A percentile compares a stretch with the other conserved stretches of the same genome.
These are phyloP conservation scores for Drosophila recens DNA, from an alignment of 2,888 invertebrate genomes.

Conservation along the genomic window DNA sequence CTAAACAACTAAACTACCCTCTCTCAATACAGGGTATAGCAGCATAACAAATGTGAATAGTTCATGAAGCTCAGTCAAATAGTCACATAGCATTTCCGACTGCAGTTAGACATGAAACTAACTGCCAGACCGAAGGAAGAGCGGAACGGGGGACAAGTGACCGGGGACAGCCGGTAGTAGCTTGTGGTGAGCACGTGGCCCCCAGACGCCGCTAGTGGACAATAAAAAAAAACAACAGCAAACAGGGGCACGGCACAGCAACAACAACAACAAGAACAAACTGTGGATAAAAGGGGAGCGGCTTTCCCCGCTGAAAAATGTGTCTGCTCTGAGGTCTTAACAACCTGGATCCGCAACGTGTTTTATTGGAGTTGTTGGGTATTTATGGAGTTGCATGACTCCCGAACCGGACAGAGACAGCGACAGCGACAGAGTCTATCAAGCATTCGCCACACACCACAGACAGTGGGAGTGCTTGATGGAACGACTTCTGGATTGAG, in stretches of 20 bases:
- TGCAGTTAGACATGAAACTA: conserved; percentile 64
- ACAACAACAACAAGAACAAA: conserved; percentile 16
- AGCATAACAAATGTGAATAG: conserved; percentile 55
- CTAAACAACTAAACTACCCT: background rate
- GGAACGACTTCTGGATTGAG: conserved; percentile 14
- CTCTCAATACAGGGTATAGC: background rate
- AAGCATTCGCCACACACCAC: conserved; percentile 12
- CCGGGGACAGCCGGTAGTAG: conserved; percentile 6
- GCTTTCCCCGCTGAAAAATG: conserved; percentile 29
- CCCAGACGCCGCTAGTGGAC: conserved; percentile 58
- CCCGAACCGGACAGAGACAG: conserved; percentile 8
- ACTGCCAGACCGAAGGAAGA: conserved; percentile 2
- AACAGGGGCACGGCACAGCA: conserved; percentile 26
- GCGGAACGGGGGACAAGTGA: background rate
- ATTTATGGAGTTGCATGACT: conserved; percentile 73
- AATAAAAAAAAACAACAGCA: conserved; percentile 32
- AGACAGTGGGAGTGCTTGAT: conserved; percentile 25
- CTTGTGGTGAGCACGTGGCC: conserved; percentile 56
- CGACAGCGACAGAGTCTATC: background rate
- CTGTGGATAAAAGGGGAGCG: conserved; percentile 54
- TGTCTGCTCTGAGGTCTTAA: conserved; percentile 36
- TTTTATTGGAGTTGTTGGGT: conserved; percentile 54
- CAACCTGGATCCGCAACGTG: conserved; percentile 49
- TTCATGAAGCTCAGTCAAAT: conserved; percentile 67
- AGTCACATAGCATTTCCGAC: conserved; percentile 70